phyloP scores from a whole-genome alignment of 2,888 invertebrate species.

The Platycheirus rosarum region DNA sequence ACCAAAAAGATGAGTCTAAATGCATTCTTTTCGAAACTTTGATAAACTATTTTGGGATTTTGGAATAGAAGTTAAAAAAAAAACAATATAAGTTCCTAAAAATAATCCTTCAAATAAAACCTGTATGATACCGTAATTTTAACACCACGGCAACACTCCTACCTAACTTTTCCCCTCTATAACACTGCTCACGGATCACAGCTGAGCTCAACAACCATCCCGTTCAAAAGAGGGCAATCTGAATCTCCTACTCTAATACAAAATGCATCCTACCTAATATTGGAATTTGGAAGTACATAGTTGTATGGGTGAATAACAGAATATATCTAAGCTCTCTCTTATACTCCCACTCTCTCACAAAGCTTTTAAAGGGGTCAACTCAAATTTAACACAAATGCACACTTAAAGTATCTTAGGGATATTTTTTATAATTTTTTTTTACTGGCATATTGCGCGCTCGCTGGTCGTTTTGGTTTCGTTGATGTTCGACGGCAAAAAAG shows the following conservation, averaged over 20 bases:
- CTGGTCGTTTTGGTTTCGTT: slow-evolving; percentile 31
- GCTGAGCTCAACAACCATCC: slow-evolving; percentile 20
- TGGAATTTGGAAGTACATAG: no score
- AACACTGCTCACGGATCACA: no score
- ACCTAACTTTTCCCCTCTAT: slow-evolving; percentile 13
- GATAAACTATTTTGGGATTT: no score
- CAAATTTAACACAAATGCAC: slow-evolving; percentile 42
- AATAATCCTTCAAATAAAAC: no score
- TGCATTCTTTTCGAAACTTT: no score
- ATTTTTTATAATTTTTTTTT: slow-evolving; percentile 12
- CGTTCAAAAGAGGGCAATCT: background rate
- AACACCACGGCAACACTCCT: slow-evolving; percentile 40
- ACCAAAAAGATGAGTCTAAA: no score
- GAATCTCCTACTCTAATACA: no score
- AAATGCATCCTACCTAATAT: no score
- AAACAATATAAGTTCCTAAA: no score
- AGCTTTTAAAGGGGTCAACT: slow-evolving; percentile 67
- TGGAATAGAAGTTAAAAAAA: no score
- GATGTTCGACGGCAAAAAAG: slow-evolving; percentile 61
- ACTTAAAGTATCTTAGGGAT: slow-evolving; percentile 27
- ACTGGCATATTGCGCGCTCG: slow-evolving; percentile 44
- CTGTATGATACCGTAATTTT: background rate
- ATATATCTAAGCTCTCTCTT: slow-evolving; percentile 55
- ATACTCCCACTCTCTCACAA: slow-evolving; percentile 19
- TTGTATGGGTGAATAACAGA: background rate